Evolutionary conservation across 2,113 vertebrate genomes (phyloP), one percentile per base, ranked within the genome.

Genomic region (Mystacornis crossleyi): DNA sequence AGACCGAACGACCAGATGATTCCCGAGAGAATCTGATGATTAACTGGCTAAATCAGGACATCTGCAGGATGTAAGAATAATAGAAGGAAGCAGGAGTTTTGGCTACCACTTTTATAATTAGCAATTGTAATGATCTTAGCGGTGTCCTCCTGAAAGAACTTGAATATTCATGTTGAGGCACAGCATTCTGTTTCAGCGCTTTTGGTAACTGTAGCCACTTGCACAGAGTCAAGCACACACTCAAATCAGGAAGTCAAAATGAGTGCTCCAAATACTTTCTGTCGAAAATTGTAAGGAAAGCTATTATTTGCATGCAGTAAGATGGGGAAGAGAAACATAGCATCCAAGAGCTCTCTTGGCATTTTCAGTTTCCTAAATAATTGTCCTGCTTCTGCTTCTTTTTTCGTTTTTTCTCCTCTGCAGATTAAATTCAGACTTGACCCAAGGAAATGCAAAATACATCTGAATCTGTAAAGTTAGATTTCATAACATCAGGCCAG

Each of bases 51-150:
- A 93, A 93, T 98, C 80, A 95, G 96, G 95, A 97, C 98, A 98
- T 97, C 98, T 98, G 97, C 97, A 98, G 98, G 97, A 98, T 97
- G 96, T 95, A 86, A 96, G 96, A 97, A 98, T 97, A 98, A 98
- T 98, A 83, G 96, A 95, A 97, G 97, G 98, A 98, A 98, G 88
- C 51, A 3, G 74, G 95, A 90, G 88, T 94, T 93, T 97, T 97
- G 96, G 81, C 66, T 96, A 92, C 67, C 50, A 86, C 62, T 74
- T 96, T 97, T 98, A 98, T 97, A 98, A 98, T 98, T 98, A 98
- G 97, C 96, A 92, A 91, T 96, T 85, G 94, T 93, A 95, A 97
- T 91, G 93, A 90, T 94, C 96, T 97, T 95, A 94, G 84, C 58
- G 28, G 94, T 90, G 92, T 86, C 96, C 84, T 97, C 81, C 93